Conservation (phyloP, 2,797 vertebrate genomes). For the Peromyscus melanophrys region DNA sequence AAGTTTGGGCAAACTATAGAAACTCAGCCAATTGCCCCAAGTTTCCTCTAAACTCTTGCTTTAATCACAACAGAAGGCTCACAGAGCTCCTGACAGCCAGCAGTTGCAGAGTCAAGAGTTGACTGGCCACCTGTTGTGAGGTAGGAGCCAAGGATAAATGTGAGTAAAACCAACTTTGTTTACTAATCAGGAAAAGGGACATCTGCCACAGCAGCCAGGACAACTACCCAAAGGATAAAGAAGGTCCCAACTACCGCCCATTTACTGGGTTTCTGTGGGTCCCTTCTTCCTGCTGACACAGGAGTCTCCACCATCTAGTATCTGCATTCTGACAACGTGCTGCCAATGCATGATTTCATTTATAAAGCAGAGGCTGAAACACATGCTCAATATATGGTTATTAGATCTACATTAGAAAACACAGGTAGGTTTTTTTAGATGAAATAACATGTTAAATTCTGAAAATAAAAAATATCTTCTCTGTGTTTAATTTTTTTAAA, state of each 20-base stretch:
- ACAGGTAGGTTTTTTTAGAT: neutral
- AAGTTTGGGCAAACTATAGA: neutral
- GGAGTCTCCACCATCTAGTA: neutral
- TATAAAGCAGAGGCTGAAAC: neutral
- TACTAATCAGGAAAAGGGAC: slow-evolving; percentile 69
- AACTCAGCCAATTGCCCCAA: slow-evolving; percentile 5
- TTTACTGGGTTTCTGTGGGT: neutral
- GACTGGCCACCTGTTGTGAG: slow-evolving; percentile 79
- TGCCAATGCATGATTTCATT: neutral
- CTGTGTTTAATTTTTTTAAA: slow-evolving; percentile 12
- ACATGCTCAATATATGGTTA: neutral
- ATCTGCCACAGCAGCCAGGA: slow-evolving; percentile 66
- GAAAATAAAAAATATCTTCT: slow-evolving; percentile 34
- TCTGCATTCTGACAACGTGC: neutral
- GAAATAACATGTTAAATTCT: neutral
- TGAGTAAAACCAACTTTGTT: slow-evolving; percentile 78
- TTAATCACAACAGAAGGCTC: slow-evolving; percentile 74
- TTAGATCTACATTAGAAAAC: neutral
- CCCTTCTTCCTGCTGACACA: neutral
- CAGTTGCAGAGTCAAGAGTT: slow-evolving; percentile 58
- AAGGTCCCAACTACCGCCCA: neutral
- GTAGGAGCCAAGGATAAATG: slow-evolving; percentile 79
- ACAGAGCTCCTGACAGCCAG: slow-evolving; percentile 69
- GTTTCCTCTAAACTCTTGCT: slow-evolving; percentile 42
- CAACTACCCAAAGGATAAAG: slow-evolving; percentile 62